Conservation (phyloP, 1,140 invertebrate genomes). For the Orius laevigatus region DNA sequence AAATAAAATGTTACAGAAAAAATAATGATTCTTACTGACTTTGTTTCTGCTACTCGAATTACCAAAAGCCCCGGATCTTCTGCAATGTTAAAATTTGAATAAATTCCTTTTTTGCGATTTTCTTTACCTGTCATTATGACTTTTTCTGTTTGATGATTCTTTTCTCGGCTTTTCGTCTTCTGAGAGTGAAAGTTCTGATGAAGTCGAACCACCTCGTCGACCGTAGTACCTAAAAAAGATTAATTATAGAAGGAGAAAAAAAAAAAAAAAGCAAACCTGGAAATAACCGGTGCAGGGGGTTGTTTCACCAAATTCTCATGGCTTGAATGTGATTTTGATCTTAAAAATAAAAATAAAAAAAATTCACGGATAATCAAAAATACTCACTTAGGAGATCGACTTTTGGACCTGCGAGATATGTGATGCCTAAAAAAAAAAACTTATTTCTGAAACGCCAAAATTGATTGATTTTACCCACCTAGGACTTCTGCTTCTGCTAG, state of each 20-base stretch:
- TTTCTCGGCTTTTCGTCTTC: slow-evolving; percentile 14
- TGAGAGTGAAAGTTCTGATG: slow-evolving; percentile 20
- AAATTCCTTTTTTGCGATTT: background rate
- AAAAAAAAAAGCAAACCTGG: slow-evolving; percentile 13
- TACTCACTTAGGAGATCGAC: too few species aligned
- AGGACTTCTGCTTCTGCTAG: slow-evolving; percentile 9
- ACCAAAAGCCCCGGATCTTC: slow-evolving; percentile 19
- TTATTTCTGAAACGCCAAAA: background rate
- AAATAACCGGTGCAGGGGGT: slow-evolving; percentile 19
- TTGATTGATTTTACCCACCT: background rate
- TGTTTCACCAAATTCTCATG: background rate
- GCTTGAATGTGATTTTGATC: too few species aligned
- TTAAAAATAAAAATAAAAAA: slow-evolving; percentile 1
- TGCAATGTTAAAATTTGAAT: slow-evolving; percentile 2
- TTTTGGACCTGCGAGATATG: too few species aligned
- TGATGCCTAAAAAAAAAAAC: too few species aligned
- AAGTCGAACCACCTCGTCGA: slow-evolving; percentile 18
- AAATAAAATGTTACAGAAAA: slow-evolving; percentile 10
- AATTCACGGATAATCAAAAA: background rate
- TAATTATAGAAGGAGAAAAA: background rate
- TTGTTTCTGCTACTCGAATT: slow-evolving; percentile 22
- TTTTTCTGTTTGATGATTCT: background rate
- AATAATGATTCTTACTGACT: slow-evolving; percentile 23
- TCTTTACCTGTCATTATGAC: slow-evolving; percentile 6
- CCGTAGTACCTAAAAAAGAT: slow-evolving; percentile 20